Evolutionary conservation across 2,113 vertebrate species (phyloP), one percentile per base, ranked within the genome.

Genomic region (Stegastes partitus): DNA sequence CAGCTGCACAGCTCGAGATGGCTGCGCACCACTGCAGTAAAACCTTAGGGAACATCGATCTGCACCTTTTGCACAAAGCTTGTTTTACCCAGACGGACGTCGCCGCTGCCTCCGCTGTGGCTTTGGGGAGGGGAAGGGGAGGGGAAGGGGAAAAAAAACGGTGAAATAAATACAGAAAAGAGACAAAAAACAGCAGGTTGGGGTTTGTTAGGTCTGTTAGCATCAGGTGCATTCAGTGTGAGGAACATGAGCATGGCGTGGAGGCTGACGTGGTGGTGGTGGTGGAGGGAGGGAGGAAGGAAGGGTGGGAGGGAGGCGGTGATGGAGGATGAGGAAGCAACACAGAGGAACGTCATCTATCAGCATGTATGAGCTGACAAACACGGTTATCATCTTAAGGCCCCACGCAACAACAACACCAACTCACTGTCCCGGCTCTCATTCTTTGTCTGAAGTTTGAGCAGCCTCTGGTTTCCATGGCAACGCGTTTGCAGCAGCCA

Each of bases 1-100:
- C 67, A 83, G 93, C 87, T 62, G 91, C 85, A 55, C 93, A 93
- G 90, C 90, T 89, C 25, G 91, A 92, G 82, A 92, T 75, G 70
- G 93, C 91, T 80, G 90, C 80, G 71, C 88, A 92, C 92, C 93
- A 93, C 89, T 93, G 93, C 93, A 95, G 94, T 80, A 94, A 92
- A 92, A 93, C 93, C 87, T 93, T 90, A 91, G 93, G 93, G 81
- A 94, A 85, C 93, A 94, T 95, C 77, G 91, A 88, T 85, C 87
- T 87, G 80, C 74, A n/a, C 77, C 83, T 83, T 90, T 84, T 81
- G 87, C 93, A 88, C 90, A 85, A 88, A 81, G 84, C 81, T 86
- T 45, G 88, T 88, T 87, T 90, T 83, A 91, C 85, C 76, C 84
- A 74, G 85, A 82, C 10, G 77, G 77, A 62, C 23, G 76, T 72